Base-by-base conservation (phyloP, 2,113 vertebrate species). In the Chlorocebus sabaeus region DNA sequence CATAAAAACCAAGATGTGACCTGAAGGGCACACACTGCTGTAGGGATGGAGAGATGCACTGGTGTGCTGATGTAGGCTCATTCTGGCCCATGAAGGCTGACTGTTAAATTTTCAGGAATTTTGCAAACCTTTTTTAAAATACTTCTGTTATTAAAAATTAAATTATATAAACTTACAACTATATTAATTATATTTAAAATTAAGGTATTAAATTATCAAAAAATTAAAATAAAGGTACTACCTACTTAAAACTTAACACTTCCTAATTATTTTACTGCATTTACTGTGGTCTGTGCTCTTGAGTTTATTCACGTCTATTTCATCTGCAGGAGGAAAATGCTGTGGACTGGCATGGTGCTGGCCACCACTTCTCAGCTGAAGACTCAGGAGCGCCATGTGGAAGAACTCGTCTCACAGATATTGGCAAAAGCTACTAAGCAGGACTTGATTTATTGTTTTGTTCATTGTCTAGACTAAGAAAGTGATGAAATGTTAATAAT, bases 161-260 rank as follows among this genome's bases (percentile, higher is more conserved):
- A 89, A 89, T 67, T 50, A 91, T 11, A 88, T 45, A 64, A 82
- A 87, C 32, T 67, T 94, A 48, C 1, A 73, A 61, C 20, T 43
- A 80, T 48, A 78, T 95, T 88, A 17, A 93, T 70, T 68, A 81
- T 48, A 95, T 68, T 86, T 76, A 87, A 86, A 87, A 85, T 18
- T 80, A 67, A 87, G 8, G 6, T 35, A 72, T 43, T 79, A 92
- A 35, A 43, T 59, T 72, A 11, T 73, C 32, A 73, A 89, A 96
- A 80, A n/a, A 50, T 80, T 82, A 61, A 57, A 94, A 84, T 73
- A n/a, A 93, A 52, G 23, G 3, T 75, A n/a, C 90, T 27, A 78
- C 40, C 48, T 43, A 45, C 8, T 38, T 12, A 85, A 89, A 92
- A 20, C 11, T 76, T 68, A 90, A 80, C 7, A 95, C 10, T 89